Base-by-base conservation (phyloP, 2,888 invertebrate genomes). In the Stenodema calcarata region DNA sequence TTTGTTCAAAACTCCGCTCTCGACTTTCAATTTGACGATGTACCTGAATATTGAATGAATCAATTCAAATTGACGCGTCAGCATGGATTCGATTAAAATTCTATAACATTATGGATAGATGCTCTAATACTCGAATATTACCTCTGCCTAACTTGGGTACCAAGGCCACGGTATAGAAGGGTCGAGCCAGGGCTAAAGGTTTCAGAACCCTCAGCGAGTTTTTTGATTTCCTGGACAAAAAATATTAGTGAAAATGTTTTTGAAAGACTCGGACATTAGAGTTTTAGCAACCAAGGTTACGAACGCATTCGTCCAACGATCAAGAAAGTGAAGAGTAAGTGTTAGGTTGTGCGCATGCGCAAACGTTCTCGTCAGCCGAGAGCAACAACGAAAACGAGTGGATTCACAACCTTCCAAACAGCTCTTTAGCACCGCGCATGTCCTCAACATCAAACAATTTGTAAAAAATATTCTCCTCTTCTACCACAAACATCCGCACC, bases 151-250 rank as follows among this genome's bases (percentile, higher is more conserved):
- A 96, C 95, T 91, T 94, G 94, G 7, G 91, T 91, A 3, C 97
- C 97, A 6, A 97, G 91, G 35, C 94, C 93, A 87, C 92, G 92
- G 89, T 95, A 94, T 80, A 97, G 91, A 87, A 93, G 91, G 80
- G 92, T 92, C 0, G 95, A 92, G 0, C 95, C 93, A 0, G 95
- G 95, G 90, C 96, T 96, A 91, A 94, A 96, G 0, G 95, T 94
- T 90, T 96, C 96, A 0, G 96, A 96, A 7, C 95, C 95, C 89
- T 95, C 94, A 0, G 95, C 95, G 14, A 96, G 90, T 89, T 93
- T 94, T 89, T 93, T 93, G 9, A 96, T 93, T 91, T 96, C 96
- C 86, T 93, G 92, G n/a, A n/a, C n/a, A n/a, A n/a, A 89, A 95
- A 35, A 92, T 70, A 14, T 44, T 35, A 35, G 7, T 7, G 35